Base-by-base conservation (phyloP, 2,888 invertebrate genomes). In the Hydrotaea diabolus region DNA sequence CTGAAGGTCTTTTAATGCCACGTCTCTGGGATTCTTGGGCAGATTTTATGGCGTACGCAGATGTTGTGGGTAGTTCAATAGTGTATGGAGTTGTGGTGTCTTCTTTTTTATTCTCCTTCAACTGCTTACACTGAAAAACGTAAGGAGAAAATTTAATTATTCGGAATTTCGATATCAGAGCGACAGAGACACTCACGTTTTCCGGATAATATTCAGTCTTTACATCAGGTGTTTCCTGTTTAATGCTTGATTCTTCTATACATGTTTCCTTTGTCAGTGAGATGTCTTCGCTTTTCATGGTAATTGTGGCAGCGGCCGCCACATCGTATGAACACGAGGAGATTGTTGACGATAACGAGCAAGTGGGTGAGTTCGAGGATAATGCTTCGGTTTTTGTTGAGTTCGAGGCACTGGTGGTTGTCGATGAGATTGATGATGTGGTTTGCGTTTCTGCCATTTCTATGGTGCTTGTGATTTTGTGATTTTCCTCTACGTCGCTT, bases 1-100 rank as follows among this genome's bases (percentile, higher is more conserved):
- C 88, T 71, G 89, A 89, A 39, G 89, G 86, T 49, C 91, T 88
- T 81, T 91, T 90, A 23, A 88, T 86, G 17, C 89, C 83, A 73
- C 90, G 89, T 73, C 89, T 87, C 21, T 90, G 89, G 31, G 86
- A 23, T 15, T 82, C 79, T 74, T 82, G 82, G 85, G 66, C 88
- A 77, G 86, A 86, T 59, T 88, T 81, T 21, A 86, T 80, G 77
- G 83, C 87, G 81, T 76, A 86, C 57, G 77, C 82, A 46, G 85
- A 83, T 73, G 83, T 85, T 55, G 82, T 69, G 76, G 85, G 84
- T 53, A 80, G 69, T 77, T 77, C 81, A 74, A 73, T 26, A 55
- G 23, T 64, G 66, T 79, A 77, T 80, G 83, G 57, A 80, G 83
- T 78, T 80, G 79, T 71, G 83, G 79, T 71, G 83, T 76, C 77